These are phyloP conservation scores for Ichneumoninae sp. DNA, from an alignment of 2,888 invertebrate genomes.

Conservation along the genomic window DNA sequence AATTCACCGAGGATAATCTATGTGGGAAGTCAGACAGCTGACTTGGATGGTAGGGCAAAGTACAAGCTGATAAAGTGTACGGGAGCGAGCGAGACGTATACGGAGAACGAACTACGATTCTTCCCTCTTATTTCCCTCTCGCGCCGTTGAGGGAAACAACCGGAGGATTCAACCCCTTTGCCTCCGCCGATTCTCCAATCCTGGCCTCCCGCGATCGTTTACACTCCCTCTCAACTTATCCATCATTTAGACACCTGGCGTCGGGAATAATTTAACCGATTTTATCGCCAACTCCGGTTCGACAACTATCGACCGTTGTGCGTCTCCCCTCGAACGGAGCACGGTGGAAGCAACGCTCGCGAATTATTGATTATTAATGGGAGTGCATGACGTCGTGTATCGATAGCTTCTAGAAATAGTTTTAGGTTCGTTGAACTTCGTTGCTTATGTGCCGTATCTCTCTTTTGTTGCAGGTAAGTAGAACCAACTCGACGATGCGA, in stretches of 20 bases:
- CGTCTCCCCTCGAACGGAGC: not conserved
- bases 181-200: constrained; percentile 18
- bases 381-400: constrained; percentile 7
- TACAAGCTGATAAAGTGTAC: constrained; percentile 27
- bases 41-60: constrained; percentile 70
- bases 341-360: not conserved
- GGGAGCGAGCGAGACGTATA: constrained; percentile 66
- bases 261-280: constrained; percentile 59
- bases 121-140: constrained; percentile 50
- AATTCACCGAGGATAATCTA: constrained; percentile 79
- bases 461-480: constrained; percentile 70
- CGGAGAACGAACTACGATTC: constrained; percentile 31
- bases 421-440: constrained; percentile 7
- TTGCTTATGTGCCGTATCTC: not conserved
- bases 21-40: constrained; percentile 80
- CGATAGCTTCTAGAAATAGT: constrained; percentile 10
- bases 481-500: constrained; percentile 3
- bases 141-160: constrained; percentile 50
- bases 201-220: constrained; percentile 45
- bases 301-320: constrained; percentile 54
- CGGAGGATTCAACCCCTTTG: constrained; percentile 45
- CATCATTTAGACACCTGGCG: constrained; percentile 57
- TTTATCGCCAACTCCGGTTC: constrained; percentile 32
- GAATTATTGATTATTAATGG: constrained; percentile 20
- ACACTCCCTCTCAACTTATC: constrained; percentile 52